These are phyloP conservation scores for Itoplectis maculator DNA, from an alignment of 2,888 invertebrate genomes.

Conservation along the genomic window DNA sequence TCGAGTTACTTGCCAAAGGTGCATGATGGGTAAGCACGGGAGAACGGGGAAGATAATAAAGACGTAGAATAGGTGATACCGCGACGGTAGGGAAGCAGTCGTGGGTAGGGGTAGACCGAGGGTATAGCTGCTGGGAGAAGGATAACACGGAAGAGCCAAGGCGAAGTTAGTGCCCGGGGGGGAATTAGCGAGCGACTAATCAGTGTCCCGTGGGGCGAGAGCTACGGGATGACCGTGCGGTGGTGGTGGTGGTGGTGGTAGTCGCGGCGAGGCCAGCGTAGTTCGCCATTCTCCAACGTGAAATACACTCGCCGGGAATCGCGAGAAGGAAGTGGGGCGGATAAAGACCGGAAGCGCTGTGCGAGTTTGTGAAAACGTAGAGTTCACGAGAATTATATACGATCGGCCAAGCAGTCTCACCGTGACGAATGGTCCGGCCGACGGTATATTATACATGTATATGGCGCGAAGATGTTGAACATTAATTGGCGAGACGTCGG, in stretches of 20 bases:
- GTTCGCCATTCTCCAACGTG: conserved; percentile 33
- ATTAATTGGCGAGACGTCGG: conserved; percentile 35
- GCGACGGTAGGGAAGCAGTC: background rate
- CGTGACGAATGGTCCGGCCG: conserved; percentile 7
- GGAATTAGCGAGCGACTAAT: conserved; percentile 72
- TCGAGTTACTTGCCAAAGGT: background rate
- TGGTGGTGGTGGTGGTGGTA: conserved; percentile 8
- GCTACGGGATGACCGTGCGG: conserved; percentile 43
- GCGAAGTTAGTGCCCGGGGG: conserved; percentile 67
- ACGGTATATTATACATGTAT: background rate
- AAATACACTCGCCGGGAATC: conserved; percentile 41
- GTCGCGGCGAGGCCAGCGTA: conserved; percentile 39
- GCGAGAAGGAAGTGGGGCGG: conserved; percentile 4
- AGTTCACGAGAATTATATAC: conserved; percentile 39
- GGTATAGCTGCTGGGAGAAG: conserved; percentile 31
- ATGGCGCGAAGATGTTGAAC: background rate
- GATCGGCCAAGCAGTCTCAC: conserved; percentile 4
- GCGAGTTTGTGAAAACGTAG: conserved; percentile 31
- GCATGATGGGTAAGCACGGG: background rate
- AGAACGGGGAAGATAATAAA: conserved; percentile 15
- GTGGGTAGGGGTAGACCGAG: background rate
- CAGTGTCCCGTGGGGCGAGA: conserved; percentile 61
- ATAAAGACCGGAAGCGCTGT: conserved; percentile 27
- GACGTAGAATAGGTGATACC: background rate
- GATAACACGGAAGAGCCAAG: conserved; percentile 54